Evolutionary conservation across 1,140 invertebrate species (phyloP), one percentile per base, ranked within the genome.

Genomic region (Gonioctena quinquepunctata): DNA sequence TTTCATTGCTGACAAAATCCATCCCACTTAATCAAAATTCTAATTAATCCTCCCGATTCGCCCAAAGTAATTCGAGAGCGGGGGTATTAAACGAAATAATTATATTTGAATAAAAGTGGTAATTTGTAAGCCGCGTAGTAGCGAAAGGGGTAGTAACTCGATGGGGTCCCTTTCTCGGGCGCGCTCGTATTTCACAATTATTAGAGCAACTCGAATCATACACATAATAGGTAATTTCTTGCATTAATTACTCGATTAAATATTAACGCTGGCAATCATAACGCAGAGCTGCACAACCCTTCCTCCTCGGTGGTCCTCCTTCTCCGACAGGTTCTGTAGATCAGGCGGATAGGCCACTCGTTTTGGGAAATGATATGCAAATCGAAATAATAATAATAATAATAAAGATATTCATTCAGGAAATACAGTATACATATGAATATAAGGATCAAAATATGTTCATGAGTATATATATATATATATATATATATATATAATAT

Each of bases 191-290:
- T 80, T 80, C 81, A 80, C 79, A 82, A 81, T 81, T 79, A 82
- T 81, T 79, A 77, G 74, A 78, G 80, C 72, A 74, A 78, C 77
- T 77, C 79, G 77, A 82, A 82, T 82, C 81, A 82, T 81, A 81
- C 80, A 76, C 80, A 83, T 83, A 83, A 83, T 82, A 82, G 81
- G 80, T 83, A 83, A 83, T 83, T 83, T 83, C 81, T 83, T 83
- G 81, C 81, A 83, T 82, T 83, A 83, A 83, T 83, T 83, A 83
- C 79, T 79, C 77, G 78, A 80, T 83, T 82, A 83, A 83, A 81
- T 82, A 83, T 83, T 83, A 77, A 83, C 77, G 74, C 70, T 80
- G 77, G 81, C 80, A 83, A 83, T 83, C 81, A 83, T 83, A 82
- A 82, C 79, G 79, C 71, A 77, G 77, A 75, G 75, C 76, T 76